These are phyloP conservation scores for Coenonympha glycerion DNA, from an alignment of 2,888 invertebrate genomes.

Conservation along the genomic window DNA sequence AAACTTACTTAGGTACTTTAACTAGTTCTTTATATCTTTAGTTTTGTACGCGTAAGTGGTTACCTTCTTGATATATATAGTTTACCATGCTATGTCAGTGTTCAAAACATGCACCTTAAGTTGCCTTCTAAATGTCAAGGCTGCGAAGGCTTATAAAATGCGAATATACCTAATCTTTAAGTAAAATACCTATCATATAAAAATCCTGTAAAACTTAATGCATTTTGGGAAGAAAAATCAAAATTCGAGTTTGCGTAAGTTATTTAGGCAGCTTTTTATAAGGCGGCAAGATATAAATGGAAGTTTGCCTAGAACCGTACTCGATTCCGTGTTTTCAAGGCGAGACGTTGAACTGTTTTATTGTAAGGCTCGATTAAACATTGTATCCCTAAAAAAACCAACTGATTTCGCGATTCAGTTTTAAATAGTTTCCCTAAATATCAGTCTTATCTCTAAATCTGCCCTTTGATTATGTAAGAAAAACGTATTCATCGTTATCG, in stretches of 20 bases:
- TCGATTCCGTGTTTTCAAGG: constrained; percentile 28
- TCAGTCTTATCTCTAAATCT: constrained; percentile 15
- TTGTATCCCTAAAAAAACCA: constrained; percentile 7
- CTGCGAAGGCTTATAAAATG: background rate
- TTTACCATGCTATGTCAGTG: constrained; percentile 1
- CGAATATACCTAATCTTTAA: too few species aligned
- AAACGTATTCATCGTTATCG: too few species aligned
- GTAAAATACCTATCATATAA: too few species aligned
- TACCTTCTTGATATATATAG: background rate
- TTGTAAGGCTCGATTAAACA: constrained; percentile 15
- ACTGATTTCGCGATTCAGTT: constrained; percentile 8
- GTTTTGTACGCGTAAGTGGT: background rate
- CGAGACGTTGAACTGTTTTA: constrained; percentile 25
- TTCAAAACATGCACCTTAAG: background rate
- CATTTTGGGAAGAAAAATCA: background rate
- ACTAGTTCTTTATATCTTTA: background rate
- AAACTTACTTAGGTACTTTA: background rate
- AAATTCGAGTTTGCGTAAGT: constrained; percentile 6
- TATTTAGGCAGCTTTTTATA: constrained; percentile 3
- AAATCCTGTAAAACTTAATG: too few species aligned
- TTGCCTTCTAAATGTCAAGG: constrained; percentile 12
- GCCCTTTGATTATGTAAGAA: too few species aligned
- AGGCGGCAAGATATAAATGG: constrained; percentile 13
- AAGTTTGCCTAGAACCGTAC: constrained; percentile 19
- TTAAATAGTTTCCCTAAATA: constrained; percentile 1